These are phyloP conservation scores for Drosophila mojavensis DNA, from an alignment of 1,140 invertebrate species.

Conservation along the genomic window DNA sequence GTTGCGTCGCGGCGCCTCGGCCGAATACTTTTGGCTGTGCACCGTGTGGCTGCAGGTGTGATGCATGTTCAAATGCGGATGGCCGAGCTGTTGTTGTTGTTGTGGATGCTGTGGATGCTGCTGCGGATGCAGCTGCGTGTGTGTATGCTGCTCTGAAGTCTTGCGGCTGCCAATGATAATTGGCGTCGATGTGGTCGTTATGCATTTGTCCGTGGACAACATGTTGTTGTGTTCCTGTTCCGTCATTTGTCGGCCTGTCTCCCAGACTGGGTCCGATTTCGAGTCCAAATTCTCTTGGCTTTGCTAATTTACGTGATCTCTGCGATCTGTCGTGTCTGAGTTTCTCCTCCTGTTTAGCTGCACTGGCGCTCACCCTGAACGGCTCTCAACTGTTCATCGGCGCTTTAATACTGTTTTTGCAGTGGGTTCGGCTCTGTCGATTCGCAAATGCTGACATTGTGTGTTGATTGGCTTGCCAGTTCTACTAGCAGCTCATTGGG, in stretches of 20 bases:
- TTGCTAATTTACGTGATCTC: constrained; percentile 44
- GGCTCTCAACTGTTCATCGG: constrained; percentile 51
- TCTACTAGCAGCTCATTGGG: constrained; percentile 8
- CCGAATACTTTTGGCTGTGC: constrained; percentile 71
- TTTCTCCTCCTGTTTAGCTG: constrained; percentile 28
- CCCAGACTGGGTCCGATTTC: neutral
- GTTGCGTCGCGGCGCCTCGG: constrained; percentile 69
- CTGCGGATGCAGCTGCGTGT: constrained; percentile 37
- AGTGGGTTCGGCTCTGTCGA: constrained; percentile 30
- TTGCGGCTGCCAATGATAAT: constrained; percentile 52
- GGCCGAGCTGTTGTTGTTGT: neutral
- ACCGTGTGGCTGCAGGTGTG: constrained; percentile 29
- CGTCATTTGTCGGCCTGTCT: neutral
- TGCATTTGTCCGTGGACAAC: constrained; percentile 64
- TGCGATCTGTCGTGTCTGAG: neutral
- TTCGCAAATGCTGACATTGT: constrained; percentile 55
- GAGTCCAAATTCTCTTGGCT: constrained; percentile 10
- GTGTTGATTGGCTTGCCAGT: constrained; percentile 39
- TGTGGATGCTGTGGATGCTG: constrained; percentile 14
- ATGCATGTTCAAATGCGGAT: constrained; percentile 16
- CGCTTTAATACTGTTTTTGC: constrained; percentile 48
- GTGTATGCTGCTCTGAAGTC: constrained; percentile 29
- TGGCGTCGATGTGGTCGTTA: constrained; percentile 34
- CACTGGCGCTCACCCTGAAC: constrained; percentile 10
- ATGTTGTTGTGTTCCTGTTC: constrained; percentile 27